Base-by-base conservation (phyloP, 2,888 invertebrate genomes). In the Pseudanteris insignis region DNA sequence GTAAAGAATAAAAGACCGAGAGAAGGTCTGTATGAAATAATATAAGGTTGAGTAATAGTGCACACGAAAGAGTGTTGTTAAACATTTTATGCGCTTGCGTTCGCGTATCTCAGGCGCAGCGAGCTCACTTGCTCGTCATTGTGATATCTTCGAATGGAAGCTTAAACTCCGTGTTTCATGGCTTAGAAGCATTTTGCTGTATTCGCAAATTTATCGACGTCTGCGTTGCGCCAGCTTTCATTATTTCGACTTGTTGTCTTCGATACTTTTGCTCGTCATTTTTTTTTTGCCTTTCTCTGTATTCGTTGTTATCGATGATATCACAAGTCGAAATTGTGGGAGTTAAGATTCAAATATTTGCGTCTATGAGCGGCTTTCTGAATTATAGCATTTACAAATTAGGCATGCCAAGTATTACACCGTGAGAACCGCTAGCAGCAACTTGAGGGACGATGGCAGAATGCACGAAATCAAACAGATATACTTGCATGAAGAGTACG, bases 401-500 rank as follows among this genome's bases (percentile, higher is more conserved):
- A 53, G 47, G 13, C 1, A 37, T 10, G 12, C 29, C 4, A 25
- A 47, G 26, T 41, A 53, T 33, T 57, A 65, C 21, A 43, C 54
- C 3, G 34, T 69, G 6, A 69, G 61, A 44, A 67, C 67, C 0
- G 57, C 67, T 9, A 59, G 61, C 9, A 48, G 64, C 13, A 64
- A 54, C 10, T 30, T 69, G 10, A 57, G 37, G 5, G 63, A 59
- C 6, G 15, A 13, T 1, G 68, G 69, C 2, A 60, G 40, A 25
- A 46, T 38, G 3, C 8, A 48, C 4, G 9, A 29, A 0, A 54
- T 62, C 7, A 63, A 60, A 24, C 44, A 33, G 1, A 30, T 70
- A 2, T 44, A 71, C 25, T 21, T 60, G 10, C 78, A 79, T 46
- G 71, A 72, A 37, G 51, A 64, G 11, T 79, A 75, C 67, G 62